Evolutionary conservation across 2,888 invertebrate genomes (phyloP).

Genomic region (Syritta pipiens): DNA sequence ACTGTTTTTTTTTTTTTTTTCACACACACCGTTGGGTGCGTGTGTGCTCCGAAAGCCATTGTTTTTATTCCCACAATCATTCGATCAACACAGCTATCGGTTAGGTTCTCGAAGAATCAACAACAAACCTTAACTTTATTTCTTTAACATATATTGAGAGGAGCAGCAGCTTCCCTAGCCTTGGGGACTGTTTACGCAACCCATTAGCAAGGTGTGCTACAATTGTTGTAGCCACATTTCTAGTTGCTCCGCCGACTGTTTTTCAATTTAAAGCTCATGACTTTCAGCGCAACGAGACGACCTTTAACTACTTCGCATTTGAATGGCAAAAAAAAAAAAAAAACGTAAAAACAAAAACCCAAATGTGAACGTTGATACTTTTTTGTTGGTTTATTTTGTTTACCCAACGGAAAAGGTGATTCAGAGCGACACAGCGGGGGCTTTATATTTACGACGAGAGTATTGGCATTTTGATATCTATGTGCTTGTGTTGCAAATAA

Average conservation of each 20-base stretch:
- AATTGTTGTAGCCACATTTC: no score
- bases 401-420: not conserved
- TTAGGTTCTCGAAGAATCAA: constrained; percentile 8
- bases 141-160: no score
- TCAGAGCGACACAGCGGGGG: constrained; percentile 1
- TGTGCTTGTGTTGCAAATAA: constrained; percentile 17
- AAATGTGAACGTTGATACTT: not conserved
- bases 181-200: constrained; percentile 52
- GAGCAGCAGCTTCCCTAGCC: no score
- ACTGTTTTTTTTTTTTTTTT: no score
- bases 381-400: constrained; percentile 8
- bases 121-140: no score
- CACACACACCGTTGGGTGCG: constrained; percentile 7
- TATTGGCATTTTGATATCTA: constrained; percentile 1
- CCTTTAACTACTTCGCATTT: constrained; percentile 38
- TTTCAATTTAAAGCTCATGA: constrained; percentile 11
- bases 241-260: not conserved
- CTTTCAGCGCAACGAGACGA: constrained; percentile 14
- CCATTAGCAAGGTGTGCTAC: constrained; percentile 53
- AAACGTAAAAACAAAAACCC: not conserved
- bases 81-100: not conserved
- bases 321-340: constrained; percentile 15
- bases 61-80: no score
- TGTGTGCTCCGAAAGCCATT: no score
- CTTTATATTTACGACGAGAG: constrained; percentile 4